Conservation (phyloP, 2,888 invertebrate genomes). For the Eupithecia abbreviata region DNA sequence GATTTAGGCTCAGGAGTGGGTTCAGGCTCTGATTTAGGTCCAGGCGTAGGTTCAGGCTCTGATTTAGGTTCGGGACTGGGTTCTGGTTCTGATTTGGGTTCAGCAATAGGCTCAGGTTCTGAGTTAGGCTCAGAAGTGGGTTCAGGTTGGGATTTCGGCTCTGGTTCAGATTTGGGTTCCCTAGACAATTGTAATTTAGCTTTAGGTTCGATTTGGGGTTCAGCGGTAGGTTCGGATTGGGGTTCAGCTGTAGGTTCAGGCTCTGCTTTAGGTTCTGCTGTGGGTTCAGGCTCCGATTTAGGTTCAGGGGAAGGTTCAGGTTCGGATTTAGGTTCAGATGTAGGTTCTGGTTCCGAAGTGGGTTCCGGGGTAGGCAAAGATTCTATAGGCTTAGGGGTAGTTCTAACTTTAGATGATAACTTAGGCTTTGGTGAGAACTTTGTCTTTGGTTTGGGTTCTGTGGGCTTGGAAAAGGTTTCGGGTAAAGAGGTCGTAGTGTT, state of each 20-base stretch:
- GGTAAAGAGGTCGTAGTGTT: conserved; percentile 70
- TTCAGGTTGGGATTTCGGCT: conserved; percentile 29
- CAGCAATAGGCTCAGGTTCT: conserved; percentile 56
- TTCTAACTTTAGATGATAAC: conserved; percentile 41
- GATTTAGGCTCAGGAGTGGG: conserved; percentile 51
- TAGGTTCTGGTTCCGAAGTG: conserved; percentile 28
- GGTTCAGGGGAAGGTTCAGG: conserved; percentile 63
- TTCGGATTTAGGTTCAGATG: conserved; percentile 63
- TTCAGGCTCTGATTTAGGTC: conserved; percentile 65
- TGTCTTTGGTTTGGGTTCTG: conserved; percentile 59
- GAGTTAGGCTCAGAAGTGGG: conserved; percentile 58
- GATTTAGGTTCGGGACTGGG: conserved; percentile 30
- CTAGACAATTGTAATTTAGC: too few species aligned
- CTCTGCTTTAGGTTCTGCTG: conserved; percentile 45
- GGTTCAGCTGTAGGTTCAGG: conserved; percentile 24
- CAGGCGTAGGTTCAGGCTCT: conserved; percentile 43
- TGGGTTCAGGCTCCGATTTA: conserved; percentile 55
- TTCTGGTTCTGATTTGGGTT: conserved; percentile 59
- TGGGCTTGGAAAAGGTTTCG: conserved; percentile 54
- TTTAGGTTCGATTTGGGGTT: conserved; percentile 59
- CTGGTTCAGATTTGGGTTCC: conserved; percentile 20
- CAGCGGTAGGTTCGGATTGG: conserved; percentile 34
- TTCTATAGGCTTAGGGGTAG: conserved; percentile 46
- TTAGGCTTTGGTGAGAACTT: conserved; percentile 58
- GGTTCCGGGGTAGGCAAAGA: conserved; percentile 26